These are phyloP conservation scores for Sebastes jordani DNA, from an alignment of 2,797 vertebrate species.

Conservation along the genomic window DNA sequence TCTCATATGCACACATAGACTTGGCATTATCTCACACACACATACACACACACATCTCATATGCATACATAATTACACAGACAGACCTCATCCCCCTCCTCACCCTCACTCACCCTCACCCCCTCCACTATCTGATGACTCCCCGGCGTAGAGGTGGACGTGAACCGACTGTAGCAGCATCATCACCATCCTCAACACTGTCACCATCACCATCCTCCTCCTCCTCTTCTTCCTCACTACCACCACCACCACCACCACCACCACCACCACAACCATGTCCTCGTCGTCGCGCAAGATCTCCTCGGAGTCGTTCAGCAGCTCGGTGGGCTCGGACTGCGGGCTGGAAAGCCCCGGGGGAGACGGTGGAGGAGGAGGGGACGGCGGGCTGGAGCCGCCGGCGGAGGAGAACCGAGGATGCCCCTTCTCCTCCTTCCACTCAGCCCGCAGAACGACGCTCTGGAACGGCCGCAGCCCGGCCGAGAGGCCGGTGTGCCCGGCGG, in stretches of 20 bases:
- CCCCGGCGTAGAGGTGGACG: constrained; percentile 72
- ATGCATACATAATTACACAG: constrained; percentile 48
- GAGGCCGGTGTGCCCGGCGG: constrained; percentile 72
- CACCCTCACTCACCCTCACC: not conserved
- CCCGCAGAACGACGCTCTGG: constrained; percentile 87
- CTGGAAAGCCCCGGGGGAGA: constrained; percentile 90
- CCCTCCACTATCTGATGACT: constrained; percentile 79
- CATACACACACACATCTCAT: constrained; percentile 3
- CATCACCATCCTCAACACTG: constrained; percentile 39
- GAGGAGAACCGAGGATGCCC: constrained; percentile 76
- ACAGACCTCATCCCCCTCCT: constrained; percentile 5
- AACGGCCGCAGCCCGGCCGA: constrained; percentile 90
- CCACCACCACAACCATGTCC: constrained; percentile 66
- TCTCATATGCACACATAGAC: constrained; percentile 44
- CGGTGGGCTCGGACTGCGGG: constrained; percentile 91
- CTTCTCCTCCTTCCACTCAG: constrained; percentile 76
- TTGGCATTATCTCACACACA: constrained; percentile 18
- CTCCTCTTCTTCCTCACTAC: constrained; percentile 47
- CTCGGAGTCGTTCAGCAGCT: constrained; percentile 97
- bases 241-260: constrained; percentile 22
- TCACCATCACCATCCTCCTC: constrained; percentile 39
- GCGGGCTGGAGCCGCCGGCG: constrained; percentile 62
- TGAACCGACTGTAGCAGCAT: constrained; percentile 67
- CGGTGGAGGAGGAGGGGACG: constrained; percentile 83
- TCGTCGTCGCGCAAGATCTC: constrained; percentile 95